Percentiles rank a stretch among this genome's conserved stretches.
Conservation (phyloP, 1,140 invertebrate species). For the Drosophila biarmipes region DNA sequence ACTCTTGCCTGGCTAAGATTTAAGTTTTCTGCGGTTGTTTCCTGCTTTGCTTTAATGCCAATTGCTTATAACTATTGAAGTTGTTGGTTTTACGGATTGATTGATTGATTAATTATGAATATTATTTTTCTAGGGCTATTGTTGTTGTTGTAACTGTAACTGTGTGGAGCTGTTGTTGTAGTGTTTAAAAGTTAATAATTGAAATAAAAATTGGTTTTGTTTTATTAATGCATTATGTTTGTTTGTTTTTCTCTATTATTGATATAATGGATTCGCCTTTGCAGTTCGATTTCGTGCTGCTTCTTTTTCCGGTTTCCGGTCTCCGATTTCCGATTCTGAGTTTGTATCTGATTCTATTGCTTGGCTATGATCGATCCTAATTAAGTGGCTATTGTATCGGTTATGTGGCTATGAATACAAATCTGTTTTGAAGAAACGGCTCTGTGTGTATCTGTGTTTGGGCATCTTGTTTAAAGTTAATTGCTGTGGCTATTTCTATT, state of each 20-base stretch:
- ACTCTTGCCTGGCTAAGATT: constrained; percentile 50
- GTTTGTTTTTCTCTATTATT: constrained; percentile 15
- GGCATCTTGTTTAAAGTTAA: constrained; percentile 62
- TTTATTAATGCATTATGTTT: constrained; percentile 33
- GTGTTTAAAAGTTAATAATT: constrained; percentile 68
- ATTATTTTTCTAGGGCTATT: constrained; percentile 76
- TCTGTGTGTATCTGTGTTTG: constrained; percentile 33
- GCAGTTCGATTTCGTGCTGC: constrained; percentile 63
- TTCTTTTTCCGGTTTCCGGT: constrained; percentile 62
- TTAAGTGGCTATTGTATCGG: constrained; percentile 76
- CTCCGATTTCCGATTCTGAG: constrained; percentile 10
- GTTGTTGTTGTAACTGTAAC: constrained; percentile 60
- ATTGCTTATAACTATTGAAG: constrained; percentile 75
- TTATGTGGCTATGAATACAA: constrained; percentile 74
- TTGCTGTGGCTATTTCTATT: constrained; percentile 80
- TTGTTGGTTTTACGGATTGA: constrained; percentile 40
- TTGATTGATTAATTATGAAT: constrained; percentile 72
- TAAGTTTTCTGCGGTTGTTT: constrained; percentile 20
- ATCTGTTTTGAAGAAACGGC: constrained; percentile 56
- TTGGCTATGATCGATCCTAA: constrained; percentile 67
- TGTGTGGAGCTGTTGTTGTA: constrained; percentile 51
- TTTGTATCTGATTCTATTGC: constrained; percentile 51
- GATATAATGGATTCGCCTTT: constrained; percentile 39
- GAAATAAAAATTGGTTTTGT: constrained; percentile 76
- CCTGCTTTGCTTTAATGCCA: constrained; percentile 51